A percentile compares a stretch with the other conserved stretches of the same genome.
phyloP scores from a whole-genome alignment of 1,140 invertebrate species.

The Aphis craccivora region DNA sequence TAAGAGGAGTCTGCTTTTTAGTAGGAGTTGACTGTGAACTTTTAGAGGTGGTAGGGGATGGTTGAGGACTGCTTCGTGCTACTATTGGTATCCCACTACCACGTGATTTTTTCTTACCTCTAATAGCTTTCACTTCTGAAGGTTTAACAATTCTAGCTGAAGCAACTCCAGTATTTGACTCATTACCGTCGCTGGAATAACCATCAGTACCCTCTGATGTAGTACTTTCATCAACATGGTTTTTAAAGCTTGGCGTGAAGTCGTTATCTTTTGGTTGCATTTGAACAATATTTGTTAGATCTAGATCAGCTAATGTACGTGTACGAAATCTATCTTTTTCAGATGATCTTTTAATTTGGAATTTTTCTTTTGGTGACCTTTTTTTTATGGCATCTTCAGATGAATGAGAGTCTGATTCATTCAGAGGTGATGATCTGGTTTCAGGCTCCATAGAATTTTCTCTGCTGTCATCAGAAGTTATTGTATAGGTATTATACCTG shows the following conservation, averaged over 20 bases:
- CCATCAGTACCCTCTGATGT: constrained; percentile 39
- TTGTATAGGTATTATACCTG: constrained; percentile 63
- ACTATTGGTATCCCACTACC: constrained; percentile 60
- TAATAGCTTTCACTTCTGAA: constrained; percentile 71
- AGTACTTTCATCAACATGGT: neutral
- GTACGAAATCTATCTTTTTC: constrained; percentile 73
- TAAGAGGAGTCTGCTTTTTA: constrained; percentile 56
- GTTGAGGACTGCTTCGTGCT: constrained; percentile 33
- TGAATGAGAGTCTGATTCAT: constrained; percentile 58
- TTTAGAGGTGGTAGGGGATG: constrained; percentile 59
- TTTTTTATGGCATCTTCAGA: constrained; percentile 62
- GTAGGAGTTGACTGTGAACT: constrained; percentile 49
- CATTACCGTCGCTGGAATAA: constrained; percentile 40
- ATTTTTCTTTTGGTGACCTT: constrained; percentile 73
- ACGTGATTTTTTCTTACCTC: constrained; percentile 74
- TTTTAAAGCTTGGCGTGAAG: neutral
- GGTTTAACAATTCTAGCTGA: constrained; percentile 66
- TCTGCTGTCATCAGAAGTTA: constrained; percentile 59
- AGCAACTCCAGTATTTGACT: neutral
- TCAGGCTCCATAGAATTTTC: constrained; percentile 58
- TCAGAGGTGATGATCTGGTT: constrained; percentile 58
- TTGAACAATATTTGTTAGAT: constrained; percentile 55
- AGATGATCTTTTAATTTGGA: constrained; percentile 64
- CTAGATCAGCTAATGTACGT: constrained; percentile 66
- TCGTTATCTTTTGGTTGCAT: constrained; percentile 16